Percentiles rank a stretch among this genome's conserved stretches.
Conservation (phyloP, 2,888 invertebrate genomes). For the Apamea crenata region DNA sequence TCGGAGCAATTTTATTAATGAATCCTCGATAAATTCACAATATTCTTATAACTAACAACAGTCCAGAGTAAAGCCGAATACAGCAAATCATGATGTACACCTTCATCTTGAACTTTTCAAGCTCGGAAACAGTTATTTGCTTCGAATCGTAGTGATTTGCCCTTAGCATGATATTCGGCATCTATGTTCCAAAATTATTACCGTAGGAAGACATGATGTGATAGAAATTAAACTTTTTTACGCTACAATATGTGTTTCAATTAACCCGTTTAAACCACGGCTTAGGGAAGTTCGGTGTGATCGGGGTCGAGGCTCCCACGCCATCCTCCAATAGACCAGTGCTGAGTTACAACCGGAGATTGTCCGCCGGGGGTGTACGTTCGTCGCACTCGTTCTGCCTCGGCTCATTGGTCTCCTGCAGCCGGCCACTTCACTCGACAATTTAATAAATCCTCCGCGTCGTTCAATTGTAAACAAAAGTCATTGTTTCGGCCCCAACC, state of each 20-base stretch:
- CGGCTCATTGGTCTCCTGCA: slow-evolving; percentile 81
- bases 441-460: slow-evolving; percentile 86
- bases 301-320: slow-evolving; percentile 84
- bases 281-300: slow-evolving; percentile 64
- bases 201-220: slow-evolving; percentile 89
- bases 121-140: slow-evolving; percentile 71
- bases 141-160: slow-evolving; percentile 86
- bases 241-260: slow-evolving; percentile 79
- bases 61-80: slow-evolving; percentile 51
- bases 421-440: slow-evolving; percentile 81
- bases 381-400: slow-evolving; percentile 81
- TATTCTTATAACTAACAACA: slow-evolving; percentile 48
- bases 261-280: slow-evolving; percentile 61
- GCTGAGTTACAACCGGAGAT: slow-evolving; percentile 68
- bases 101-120: slow-evolving; percentile 13
- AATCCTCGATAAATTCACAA: slow-evolving; percentile 34
- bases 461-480: slow-evolving; percentile 88
- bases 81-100: slow-evolving; percentile 45
- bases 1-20: slow-evolving; percentile 78
- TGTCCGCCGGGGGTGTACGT: slow-evolving; percentile 79
- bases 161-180: slow-evolving; percentile 85
- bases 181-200: slow-evolving; percentile 87
- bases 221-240: slow-evolving; percentile 90
- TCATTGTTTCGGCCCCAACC: slow-evolving; percentile 87
- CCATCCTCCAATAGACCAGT: slow-evolving; percentile 79